Evolutionary conservation across 2,888 invertebrate species (phyloP).

Genomic region (Bombyx huttoni): DNA sequence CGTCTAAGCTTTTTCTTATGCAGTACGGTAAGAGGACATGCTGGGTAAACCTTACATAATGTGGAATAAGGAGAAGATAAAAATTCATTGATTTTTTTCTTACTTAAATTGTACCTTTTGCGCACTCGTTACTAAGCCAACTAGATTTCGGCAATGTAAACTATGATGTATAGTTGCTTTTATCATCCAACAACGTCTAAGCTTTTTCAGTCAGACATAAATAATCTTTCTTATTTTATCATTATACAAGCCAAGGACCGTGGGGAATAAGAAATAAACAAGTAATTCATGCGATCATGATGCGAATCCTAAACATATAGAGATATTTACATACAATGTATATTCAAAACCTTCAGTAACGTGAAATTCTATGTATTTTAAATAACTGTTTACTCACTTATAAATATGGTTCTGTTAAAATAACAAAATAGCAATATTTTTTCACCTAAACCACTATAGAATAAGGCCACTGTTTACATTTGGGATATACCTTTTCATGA

Average conservation of each 20-base stretch:
- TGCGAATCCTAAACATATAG: constrained; percentile 1
- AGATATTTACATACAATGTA: background rate
- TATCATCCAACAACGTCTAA: background rate
- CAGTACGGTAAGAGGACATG: no score
- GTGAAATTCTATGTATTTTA: no score
- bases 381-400: no score
- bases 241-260: background rate
- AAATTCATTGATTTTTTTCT: no score
- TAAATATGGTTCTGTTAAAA: no score
- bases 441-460: background rate
- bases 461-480: background rate
- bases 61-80: no score
- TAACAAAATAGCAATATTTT: no score
- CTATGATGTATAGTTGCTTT: no score
- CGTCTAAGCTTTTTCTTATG: background rate
- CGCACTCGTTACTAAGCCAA: no score
- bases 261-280: constrained; percentile 1
- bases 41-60: no score
- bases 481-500: background rate
- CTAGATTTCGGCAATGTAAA: no score
- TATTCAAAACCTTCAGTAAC: background rate
- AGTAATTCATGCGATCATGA: constrained; percentile 1
- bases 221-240: background rate
- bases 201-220: background rate
- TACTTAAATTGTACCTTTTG: no score